Base-by-base conservation (phyloP, 2,797 vertebrate genomes). In the Trachurus trachurus region DNA sequence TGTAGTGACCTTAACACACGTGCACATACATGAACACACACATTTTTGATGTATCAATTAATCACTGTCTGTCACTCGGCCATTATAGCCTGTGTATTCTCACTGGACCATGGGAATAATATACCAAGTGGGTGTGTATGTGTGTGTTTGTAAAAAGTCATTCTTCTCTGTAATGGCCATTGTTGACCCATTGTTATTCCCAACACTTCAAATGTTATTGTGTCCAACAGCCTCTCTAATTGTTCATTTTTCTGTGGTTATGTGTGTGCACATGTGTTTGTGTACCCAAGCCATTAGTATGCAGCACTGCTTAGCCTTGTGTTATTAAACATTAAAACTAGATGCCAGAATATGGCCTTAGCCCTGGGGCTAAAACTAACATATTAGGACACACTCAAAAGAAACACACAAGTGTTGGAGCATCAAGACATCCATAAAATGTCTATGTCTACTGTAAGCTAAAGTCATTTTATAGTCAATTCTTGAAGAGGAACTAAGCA, bases 1-100 rank as follows among this genome's bases (percentile, higher is more conserved):
- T 94, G 92, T 93, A 91, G 80, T 92, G 90, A 93, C 92, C 92
- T 94, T 92, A 91, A 87, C 83, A 85, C 82, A 85, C 83, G 80
- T 70, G 68, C 86, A 86, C 82, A 84, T 83, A 67, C 45, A 13
- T 74, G 82, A 80, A 83, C 78, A 82, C 86, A 76, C 85, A 74
- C 70, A 59, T 52, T 42, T 76, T 82, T 84, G 88, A 88, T 69
- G 81, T 78, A 91, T 92, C 93, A 91, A 92, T 94, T 94, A 90
- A 92, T 94, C 91, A 92, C 79, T 81, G 80, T 86, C 87, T 91
- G 89, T 88, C 91, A 89, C 45, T 82, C 88, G 82, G 88, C 88
- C 85, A 86, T 88, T 92, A 80, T 73, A 77, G 73, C 39, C 37
- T 59, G 13, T 85, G 78, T 90, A 75, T 88, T 74, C 86, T 87